Evolutionary conservation across 2,113 vertebrate genomes (phyloP).

Genomic region (Sander vitreus): DNA sequence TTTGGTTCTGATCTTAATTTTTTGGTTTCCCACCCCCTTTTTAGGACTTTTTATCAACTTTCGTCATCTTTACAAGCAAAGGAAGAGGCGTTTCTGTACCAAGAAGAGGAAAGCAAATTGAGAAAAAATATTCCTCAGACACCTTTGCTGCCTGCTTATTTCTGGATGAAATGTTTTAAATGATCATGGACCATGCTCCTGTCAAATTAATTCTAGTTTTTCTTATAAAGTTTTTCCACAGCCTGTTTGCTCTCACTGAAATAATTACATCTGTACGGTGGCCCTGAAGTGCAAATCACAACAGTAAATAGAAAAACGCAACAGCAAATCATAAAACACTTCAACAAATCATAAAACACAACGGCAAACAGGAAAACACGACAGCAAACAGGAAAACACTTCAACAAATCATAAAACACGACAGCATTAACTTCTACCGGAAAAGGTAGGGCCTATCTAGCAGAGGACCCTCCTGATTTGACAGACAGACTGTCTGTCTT

Average conservation of each 20-base stretch:
- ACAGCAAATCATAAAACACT: too few species aligned
- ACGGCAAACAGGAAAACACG: too few species aligned
- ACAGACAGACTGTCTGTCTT: too few species aligned
- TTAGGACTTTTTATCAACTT: slow-evolving; percentile 91
- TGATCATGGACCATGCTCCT: background rate
- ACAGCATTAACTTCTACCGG: too few species aligned
- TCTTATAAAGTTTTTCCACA: background rate
- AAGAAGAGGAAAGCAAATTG: slow-evolving; percentile 93
- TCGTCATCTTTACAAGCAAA: slow-evolving; percentile 94
- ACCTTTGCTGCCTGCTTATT: slow-evolving; percentile 53
- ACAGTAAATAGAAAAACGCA: too few species aligned
- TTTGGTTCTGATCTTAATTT: background rate
- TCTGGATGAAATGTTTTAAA: slow-evolving; percentile 48
- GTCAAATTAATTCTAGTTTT: background rate
- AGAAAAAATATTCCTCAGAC: slow-evolving; percentile 44
- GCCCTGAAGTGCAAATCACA: too few species aligned
- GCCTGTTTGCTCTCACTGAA: background rate
- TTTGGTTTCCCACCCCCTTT: background rate
- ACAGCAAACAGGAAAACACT: too few species aligned
- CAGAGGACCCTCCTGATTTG: too few species aligned
- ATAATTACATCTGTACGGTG: background rate
- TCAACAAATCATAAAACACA: too few species aligned
- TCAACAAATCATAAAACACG: too few species aligned
- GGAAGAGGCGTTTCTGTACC: slow-evolving; percentile 88
- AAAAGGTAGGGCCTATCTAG: too few species aligned